A percentile compares a stretch with the other conserved stretches of the same genome.
These are phyloP conservation scores for Gonatopus flavifemur DNA, from an alignment of 1,140 invertebrate genomes.

Conservation along the genomic window DNA sequence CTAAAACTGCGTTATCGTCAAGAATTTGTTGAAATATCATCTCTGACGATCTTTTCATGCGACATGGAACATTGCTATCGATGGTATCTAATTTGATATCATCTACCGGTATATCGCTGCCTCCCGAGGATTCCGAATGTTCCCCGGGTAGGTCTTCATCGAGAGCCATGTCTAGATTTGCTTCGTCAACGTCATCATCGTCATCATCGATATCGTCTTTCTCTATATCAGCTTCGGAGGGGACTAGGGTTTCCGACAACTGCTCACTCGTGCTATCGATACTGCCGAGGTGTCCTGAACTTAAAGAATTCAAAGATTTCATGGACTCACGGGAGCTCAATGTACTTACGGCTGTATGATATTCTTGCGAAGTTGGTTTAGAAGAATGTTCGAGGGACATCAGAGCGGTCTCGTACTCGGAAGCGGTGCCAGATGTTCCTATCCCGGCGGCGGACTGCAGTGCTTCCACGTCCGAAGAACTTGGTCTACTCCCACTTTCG, in stretches of 20 bases:
- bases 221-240: constrained; percentile 70
- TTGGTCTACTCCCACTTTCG: constrained; percentile 76
- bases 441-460: constrained; percentile 55
- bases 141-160: constrained; percentile 34
- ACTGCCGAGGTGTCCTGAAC: constrained; percentile 83
- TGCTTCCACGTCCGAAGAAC: constrained; percentile 85
- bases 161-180: constrained; percentile 36
- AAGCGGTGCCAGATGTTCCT: constrained; percentile 65
- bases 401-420: constrained; percentile 87
- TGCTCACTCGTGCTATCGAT: constrained; percentile 83
- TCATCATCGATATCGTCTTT: constrained; percentile 54
- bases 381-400: constrained; percentile 78
- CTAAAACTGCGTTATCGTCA: constrained; percentile 41
- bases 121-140: constrained; percentile 35
- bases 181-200: constrained; percentile 28
- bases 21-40: constrained; percentile 81
- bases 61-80: constrained; percentile 58
- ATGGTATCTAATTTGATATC: constrained; percentile 32
- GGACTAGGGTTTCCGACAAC: constrained; percentile 86
- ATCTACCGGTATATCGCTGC: constrained; percentile 36
- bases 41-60: constrained; percentile 86
- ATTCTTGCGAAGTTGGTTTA: constrained; percentile 74
- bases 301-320: constrained; percentile 85
- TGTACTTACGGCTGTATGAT: constrained; percentile 79
- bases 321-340: constrained; percentile 85